phyloP scores from a whole-genome alignment of 2,113 vertebrate genomes.

The Rhineura floridana region DNA sequence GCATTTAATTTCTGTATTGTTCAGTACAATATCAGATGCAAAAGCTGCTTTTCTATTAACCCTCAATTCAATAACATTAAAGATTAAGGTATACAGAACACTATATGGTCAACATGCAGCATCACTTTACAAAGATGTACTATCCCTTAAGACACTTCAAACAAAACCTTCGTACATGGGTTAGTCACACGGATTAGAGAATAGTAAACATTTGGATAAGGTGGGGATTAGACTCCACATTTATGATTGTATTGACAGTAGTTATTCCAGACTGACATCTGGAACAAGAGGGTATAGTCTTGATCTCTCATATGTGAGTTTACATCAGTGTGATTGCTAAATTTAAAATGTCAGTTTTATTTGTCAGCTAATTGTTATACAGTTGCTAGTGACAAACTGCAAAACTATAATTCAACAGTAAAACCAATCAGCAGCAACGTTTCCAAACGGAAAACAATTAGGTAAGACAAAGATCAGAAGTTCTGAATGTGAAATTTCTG shows the following conservation, averaged over 20 bases:
- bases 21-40: neutral
- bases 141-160: neutral
- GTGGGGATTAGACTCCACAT: neutral
- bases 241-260: no score
- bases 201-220: neutral
- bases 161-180: neutral
- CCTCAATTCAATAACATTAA: neutral
- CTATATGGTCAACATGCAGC: neutral
- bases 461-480: conserved; percentile 10
- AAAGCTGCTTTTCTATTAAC: neutral
- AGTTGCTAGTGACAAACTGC: neutral
- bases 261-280: neutral
- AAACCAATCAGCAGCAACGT: neutral
- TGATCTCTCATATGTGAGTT: conserved; percentile 14
- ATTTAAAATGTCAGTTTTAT: neutral
- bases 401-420: conserved; percentile 10
- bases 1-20: neutral
- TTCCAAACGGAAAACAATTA: conserved; percentile 36
- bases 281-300: neutral
- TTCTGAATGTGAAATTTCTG: conserved; percentile 43
- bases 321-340: neutral
- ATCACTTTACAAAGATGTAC: neutral
- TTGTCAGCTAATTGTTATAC: neutral
- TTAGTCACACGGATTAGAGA: neutral
- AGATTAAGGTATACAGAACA: neutral